Percentiles rank a stretch among this genome's conserved stretches.
Conservation (phyloP, 2,888 invertebrate genomes). For the Alsophila aescularia region DNA sequence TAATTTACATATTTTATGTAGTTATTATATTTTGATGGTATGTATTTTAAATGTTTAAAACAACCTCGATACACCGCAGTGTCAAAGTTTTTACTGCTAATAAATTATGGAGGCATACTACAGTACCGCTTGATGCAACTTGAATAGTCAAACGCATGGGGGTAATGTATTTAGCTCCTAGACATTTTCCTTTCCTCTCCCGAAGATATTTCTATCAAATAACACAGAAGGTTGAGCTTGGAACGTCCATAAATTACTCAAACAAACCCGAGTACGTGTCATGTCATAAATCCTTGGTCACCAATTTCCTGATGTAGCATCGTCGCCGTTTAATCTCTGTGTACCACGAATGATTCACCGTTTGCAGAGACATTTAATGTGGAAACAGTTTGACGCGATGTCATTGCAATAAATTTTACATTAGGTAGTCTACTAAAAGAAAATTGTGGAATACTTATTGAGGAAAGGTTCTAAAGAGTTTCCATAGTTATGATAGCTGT, state of each 20-base stretch:
- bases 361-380: constrained; percentile 1
- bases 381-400: constrained; percentile 9
- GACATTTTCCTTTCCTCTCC: background rate
- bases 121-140: too few relatives aligned
- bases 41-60: constrained; percentile 7
- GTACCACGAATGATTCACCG: constrained; percentile 37
- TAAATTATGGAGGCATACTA: too few relatives aligned
- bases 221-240: constrained; percentile 17
- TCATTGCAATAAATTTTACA: background rate
- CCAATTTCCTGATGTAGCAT: constrained; percentile 40
- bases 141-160: too few relatives aligned
- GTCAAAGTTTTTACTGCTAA: background rate
- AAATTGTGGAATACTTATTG: constrained; percentile 9
- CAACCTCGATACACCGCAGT: background rate
- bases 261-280: constrained; percentile 30
- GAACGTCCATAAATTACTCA: constrained; percentile 36
- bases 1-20: constrained; percentile 21
- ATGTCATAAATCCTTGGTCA: constrained; percentile 39
- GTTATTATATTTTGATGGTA: background rate
- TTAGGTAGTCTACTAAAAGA: background rate
- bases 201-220: constrained; percentile 8
- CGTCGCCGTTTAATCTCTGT: constrained; percentile 35
- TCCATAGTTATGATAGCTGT: background rate
- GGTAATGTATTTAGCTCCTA: too few relatives aligned
- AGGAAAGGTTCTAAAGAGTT: constrained; percentile 10